A percentile compares a stretch with the other conserved stretches of the same genome.
Conservation (phyloP, 2,113 vertebrate genomes). For the Neodon shergylaensis region DNA sequence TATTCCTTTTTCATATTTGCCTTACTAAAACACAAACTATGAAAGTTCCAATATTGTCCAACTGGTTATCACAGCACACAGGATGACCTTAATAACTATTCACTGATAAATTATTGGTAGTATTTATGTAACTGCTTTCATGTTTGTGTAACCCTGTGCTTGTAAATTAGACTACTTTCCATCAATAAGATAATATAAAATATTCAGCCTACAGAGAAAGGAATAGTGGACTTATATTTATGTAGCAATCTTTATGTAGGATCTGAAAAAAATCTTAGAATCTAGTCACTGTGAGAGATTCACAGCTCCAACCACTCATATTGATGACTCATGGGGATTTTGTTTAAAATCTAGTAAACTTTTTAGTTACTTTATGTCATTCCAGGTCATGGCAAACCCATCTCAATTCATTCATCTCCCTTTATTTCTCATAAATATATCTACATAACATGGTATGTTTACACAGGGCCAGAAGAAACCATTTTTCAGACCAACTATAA, state of each 20-base stretch:
- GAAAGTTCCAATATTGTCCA: background rate
- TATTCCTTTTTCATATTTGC: background rate
- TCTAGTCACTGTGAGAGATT: background rate
- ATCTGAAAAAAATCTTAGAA: conserved; percentile 13
- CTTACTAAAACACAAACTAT: background rate
- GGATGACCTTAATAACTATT: background rate
- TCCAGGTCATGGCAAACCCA: background rate
- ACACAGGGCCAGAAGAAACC: background rate
- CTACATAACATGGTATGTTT: background rate
- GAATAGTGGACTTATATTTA: background rate
- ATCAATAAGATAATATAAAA: background rate
- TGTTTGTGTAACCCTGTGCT: background rate
- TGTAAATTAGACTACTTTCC: background rate
- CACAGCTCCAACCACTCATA: background rate
- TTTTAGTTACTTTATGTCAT: background rate
- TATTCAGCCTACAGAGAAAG: background rate
- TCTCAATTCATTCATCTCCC: background rate
- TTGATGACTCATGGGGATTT: background rate
- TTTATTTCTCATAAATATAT: background rate
- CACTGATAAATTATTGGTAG: background rate
- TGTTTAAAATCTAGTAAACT: background rate
- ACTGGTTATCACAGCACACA: background rate
- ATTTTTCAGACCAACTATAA: background rate
- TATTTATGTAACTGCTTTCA: background rate
- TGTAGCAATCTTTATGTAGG: background rate